These are phyloP conservation scores for Tupiocoris notatus DNA, from an alignment of 2,888 invertebrate genomes.

Conservation along the genomic window DNA sequence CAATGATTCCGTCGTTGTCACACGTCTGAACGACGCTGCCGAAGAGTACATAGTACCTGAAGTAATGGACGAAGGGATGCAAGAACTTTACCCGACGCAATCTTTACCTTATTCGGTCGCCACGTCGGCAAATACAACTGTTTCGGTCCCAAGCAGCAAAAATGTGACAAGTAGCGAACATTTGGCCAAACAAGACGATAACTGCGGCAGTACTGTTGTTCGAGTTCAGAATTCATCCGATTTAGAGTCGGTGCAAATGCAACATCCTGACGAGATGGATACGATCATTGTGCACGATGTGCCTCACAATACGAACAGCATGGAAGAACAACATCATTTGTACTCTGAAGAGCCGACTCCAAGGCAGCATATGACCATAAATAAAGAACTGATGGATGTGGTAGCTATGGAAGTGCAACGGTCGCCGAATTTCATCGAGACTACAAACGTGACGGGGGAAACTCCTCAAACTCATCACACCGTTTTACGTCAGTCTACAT, in stretches of 20 bases:
- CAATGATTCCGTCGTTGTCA: slow-evolving; percentile 39
- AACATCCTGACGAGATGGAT: slow-evolving; percentile 25
- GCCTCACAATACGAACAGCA: neutral
- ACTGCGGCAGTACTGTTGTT: slow-evolving; percentile 20
- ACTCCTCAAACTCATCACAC: slow-evolving; percentile 1
- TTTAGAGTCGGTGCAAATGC: slow-evolving; percentile 24
- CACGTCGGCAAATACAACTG: slow-evolving; percentile 22
- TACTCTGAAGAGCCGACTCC: slow-evolving; percentile 16
- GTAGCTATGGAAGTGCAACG: slow-evolving; percentile 34
- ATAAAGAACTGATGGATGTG: slow-evolving; percentile 34
- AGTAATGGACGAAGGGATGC: slow-evolving; percentile 44
- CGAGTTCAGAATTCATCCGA: slow-evolving; percentile 15
- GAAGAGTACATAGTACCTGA: slow-evolving; percentile 50
- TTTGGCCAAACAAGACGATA: slow-evolving; percentile 15
- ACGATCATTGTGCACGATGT: slow-evolving; percentile 10
- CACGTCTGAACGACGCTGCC: slow-evolving; percentile 3
- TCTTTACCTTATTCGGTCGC: slow-evolving; percentile 18
- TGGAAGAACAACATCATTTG: neutral
- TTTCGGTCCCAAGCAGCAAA: slow-evolving; percentile 14
- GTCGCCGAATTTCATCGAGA: neutral
- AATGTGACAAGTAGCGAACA: neutral
- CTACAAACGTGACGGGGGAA: slow-evolving; percentile 1
- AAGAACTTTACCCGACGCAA: slow-evolving; percentile 45
- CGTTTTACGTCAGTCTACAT: neutral
- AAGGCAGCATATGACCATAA: slow-evolving; percentile 15